These are phyloP conservation scores for Myrmecobius fasciatus DNA, from an alignment of 2,113 vertebrate genomes.

Conservation along the genomic window DNA sequence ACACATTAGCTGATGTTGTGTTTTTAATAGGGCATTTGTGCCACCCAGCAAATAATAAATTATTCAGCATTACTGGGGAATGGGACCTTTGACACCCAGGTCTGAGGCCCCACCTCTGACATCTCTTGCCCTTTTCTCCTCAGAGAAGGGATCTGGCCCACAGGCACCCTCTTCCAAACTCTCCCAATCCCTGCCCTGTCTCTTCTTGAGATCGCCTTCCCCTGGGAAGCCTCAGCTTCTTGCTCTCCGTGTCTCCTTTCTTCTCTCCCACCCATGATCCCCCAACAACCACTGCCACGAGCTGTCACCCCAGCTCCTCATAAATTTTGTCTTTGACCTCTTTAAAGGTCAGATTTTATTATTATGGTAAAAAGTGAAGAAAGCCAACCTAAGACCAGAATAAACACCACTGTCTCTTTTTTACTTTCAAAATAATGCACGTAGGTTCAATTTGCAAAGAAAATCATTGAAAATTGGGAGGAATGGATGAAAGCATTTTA, in stretches of 20 bases:
- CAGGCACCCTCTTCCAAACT: background rate
- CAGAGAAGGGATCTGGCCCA: background rate
- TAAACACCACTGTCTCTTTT: background rate
- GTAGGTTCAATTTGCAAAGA: background rate
- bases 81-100: background rate
- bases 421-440: background rate
- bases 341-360: background rate
- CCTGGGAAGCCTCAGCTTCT: background rate
- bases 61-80: background rate
- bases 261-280: background rate
- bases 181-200: background rate
- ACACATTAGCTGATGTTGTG: background rate
- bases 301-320: background rate
- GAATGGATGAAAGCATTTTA: background rate
- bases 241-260: background rate
- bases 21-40: background rate
- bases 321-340: background rate
- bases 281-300: background rate
- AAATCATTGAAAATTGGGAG: conserved; percentile 28
- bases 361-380: background rate
- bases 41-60: background rate
- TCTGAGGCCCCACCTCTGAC: background rate
- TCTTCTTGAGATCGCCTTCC: background rate
- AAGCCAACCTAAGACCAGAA: background rate
- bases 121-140: background rate